A percentile compares a stretch with the other conserved stretches of the same genome.
Conservation (phyloP, 2,113 vertebrate species). For the Notiomystis cincta region DNA sequence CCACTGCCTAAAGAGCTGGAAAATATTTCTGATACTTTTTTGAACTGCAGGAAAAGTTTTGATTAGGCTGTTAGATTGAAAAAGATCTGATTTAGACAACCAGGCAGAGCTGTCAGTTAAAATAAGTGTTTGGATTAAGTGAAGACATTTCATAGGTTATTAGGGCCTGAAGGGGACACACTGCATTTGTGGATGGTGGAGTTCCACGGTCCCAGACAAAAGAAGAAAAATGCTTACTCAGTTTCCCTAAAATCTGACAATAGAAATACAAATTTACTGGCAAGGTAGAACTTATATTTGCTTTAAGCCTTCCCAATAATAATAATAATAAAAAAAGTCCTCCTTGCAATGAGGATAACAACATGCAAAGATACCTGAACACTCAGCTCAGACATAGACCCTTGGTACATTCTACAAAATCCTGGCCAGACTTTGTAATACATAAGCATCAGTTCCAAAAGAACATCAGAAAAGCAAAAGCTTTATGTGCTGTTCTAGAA, state of each 20-base stretch:
- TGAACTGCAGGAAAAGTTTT: background rate
- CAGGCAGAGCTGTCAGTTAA: background rate
- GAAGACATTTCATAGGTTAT: background rate
- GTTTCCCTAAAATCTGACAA: background rate
- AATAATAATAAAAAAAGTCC: background rate
- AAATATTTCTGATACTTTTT: background rate
- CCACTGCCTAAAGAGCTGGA: background rate
- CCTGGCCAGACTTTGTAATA: background rate
- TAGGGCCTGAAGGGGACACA: background rate
- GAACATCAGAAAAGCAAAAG: constrained; percentile 55
- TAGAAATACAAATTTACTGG: background rate
- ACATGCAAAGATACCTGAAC: background rate
- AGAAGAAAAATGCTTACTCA: background rate
- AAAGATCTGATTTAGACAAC: background rate
- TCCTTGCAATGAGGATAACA: background rate
- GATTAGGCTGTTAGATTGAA: background rate
- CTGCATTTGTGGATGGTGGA: background rate
- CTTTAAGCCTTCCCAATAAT: background rate
- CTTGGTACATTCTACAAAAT: constrained; percentile 1
- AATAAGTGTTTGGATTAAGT: background rate
- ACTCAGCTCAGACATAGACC: background rate
- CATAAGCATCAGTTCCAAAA: constrained; percentile 31
- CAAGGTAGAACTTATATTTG: background rate
- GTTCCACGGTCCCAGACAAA: background rate
- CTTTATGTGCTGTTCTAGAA: constrained; percentile 7